Base-by-base conservation (phyloP, 2,888 invertebrate species). In the Petrophora chlorosata region DNA sequence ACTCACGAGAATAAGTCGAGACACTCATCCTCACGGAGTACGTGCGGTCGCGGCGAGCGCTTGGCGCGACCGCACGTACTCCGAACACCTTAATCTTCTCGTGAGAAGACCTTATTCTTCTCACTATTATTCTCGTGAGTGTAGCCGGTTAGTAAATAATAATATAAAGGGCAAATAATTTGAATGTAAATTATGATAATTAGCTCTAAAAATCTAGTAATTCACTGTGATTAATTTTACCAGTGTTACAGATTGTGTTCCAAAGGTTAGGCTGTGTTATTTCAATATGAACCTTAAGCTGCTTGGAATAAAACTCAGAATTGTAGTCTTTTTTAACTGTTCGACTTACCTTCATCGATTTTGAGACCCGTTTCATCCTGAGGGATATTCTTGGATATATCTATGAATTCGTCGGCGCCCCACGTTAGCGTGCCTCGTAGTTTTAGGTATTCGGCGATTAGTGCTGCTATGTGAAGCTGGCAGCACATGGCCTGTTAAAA, bases 401-500 rank as follows among this genome's bases (percentile, higher is more conserved):
- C 93, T 3, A 90, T 91, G 77, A 98, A 98, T 0, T 94, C 94
- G 61, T 95, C 94, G 1, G 98, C 97, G n/a, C 98, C 98, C 94
- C 97, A 97, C 0, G 90, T 79, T 65, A 94, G 95, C 12, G 93
- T 91, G 2, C 90, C 90, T 70, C 95, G 93, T 40, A 95, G 85
- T 67, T 96, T 95, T 38, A 99, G 86, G 83, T 98, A 98, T 78
- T 98, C 98, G 0, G 98, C 97, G 90, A 98, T 97, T 16, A 99
- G 91, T 0, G 98, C 99, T 3, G 98, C 97, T 61, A 98, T 97
- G 77, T 99, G 99, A 0, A 98, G 91, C 77, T 97, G 97, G 75
- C 97, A 97, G 77, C 98, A 97, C 71, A 98, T 98, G 26, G 98
- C 98, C 92, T 95, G 76, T 29, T 35, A 43, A 42, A 30, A 42